Conservation (phyloP, 30 jellyfish, hydroid and myxozoan species). For the Aurelia sp. region DNA sequence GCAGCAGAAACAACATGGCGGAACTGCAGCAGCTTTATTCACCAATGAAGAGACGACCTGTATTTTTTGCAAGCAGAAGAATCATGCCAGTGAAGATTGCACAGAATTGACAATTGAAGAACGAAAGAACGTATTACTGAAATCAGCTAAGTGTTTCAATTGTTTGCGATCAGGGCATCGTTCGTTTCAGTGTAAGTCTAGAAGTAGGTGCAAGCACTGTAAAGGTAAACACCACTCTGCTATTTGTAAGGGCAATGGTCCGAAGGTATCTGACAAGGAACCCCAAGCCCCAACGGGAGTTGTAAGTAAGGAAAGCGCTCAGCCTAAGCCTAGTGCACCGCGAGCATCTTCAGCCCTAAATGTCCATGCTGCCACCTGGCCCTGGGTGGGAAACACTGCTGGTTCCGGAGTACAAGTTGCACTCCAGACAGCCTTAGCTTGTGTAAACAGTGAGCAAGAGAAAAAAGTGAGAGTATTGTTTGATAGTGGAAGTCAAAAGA, state of each 20-base stretch:
- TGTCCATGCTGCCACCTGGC: too few relatives aligned
- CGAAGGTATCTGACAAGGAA: too few relatives aligned
- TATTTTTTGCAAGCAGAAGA: slow-evolving; percentile 7
- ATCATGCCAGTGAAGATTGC: slow-evolving; percentile 9
- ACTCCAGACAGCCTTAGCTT: too few relatives aligned
- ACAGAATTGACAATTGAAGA: not conserved
- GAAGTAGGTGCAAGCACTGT: slow-evolving; percentile 8
- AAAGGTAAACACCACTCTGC: slow-evolving; percentile 42
- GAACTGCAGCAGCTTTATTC: slow-evolving; percentile 8
- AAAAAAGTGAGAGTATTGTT: too few relatives aligned
- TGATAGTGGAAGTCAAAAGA: too few relatives aligned
- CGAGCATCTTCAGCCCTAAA: not conserved
- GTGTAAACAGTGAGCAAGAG: too few relatives aligned
- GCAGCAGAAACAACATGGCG: too few relatives aligned
- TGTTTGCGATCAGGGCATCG: slow-evolving; percentile 28
- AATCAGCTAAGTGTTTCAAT: slow-evolving; percentile 22
- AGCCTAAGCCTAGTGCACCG: too few relatives aligned
- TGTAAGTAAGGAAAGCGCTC: too few relatives aligned
- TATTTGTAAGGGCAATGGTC: not conserved
- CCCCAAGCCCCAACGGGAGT: too few relatives aligned
- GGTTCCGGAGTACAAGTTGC: too few relatives aligned
- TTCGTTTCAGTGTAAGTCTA: slow-evolving; percentile 17
- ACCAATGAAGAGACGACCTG: not conserved
- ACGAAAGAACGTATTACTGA: slow-evolving; percentile 11
- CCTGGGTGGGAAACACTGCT: too few relatives aligned